Percentiles rank a stretch among this genome's conserved stretches.
phyloP scores from a whole-genome alignment of 2,113 vertebrate genomes.

The Anser cygnoides region DNA sequence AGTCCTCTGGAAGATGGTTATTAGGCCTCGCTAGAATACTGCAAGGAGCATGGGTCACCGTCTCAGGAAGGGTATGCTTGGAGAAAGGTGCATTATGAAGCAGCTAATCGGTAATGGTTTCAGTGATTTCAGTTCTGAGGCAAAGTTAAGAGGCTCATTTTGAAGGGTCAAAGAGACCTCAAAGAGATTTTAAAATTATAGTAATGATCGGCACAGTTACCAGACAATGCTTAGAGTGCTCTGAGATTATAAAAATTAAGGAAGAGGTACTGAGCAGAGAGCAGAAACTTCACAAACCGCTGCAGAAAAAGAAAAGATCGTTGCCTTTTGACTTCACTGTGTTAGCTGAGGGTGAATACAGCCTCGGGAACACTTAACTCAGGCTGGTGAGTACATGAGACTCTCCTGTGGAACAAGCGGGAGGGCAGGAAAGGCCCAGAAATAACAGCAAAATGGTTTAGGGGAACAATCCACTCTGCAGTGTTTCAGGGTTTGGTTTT shows the following conservation, averaged over 20 bases:
- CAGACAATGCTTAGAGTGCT: neutral
- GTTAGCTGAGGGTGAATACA: neutral
- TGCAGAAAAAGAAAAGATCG: neutral
- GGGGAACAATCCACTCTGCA: neutral
- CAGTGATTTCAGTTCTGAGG: neutral
- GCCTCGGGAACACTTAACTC: neutral
- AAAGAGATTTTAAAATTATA: conserved; percentile 21
- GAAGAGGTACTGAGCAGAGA: neutral
- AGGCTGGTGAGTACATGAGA: neutral
- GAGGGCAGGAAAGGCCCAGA: neutral
- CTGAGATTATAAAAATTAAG: neutral
- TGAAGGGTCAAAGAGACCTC: neutral
- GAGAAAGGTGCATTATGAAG: conserved; percentile 30
- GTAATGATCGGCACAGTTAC: neutral
- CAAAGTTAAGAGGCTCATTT: conserved; percentile 29
- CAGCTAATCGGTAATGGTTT: conserved; percentile 32
- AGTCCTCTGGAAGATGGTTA: conserved; percentile 33
- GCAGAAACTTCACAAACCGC: neutral
- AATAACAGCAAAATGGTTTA: neutral
- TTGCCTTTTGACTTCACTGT: neutral
- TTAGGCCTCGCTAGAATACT: conserved; percentile 27
- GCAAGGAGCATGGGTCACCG: conserved; percentile 26
- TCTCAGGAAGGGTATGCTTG: conserved; percentile 51
- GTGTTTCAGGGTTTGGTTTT: neutral
- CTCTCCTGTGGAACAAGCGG: neutral